phyloP scores from a whole-genome alignment of 2,888 invertebrate genomes.

The Neria commutata region DNA sequence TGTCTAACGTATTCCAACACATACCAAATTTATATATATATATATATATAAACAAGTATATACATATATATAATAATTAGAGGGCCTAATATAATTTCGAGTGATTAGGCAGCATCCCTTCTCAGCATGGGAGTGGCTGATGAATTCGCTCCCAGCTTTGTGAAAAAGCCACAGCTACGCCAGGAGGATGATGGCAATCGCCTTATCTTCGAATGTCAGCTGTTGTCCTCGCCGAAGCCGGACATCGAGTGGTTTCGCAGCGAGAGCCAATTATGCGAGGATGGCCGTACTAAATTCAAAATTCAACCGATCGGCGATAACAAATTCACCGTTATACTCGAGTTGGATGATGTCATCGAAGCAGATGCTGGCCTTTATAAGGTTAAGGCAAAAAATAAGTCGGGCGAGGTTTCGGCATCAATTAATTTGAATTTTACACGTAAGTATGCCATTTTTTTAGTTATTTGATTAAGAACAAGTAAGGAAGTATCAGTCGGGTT shows the following conservation, averaged over 20 bases:
- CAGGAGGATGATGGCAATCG: constrained; percentile 97
- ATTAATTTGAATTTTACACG: constrained; percentile 98
- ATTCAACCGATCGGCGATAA: constrained; percentile 83
- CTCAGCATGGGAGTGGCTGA: constrained; percentile 66
- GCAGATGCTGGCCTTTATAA: constrained; percentile 95
- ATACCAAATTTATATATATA: constrained; percentile 5
- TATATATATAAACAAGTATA: constrained; percentile 10
- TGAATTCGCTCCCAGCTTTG: constrained; percentile 98
- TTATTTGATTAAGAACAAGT: background rate
- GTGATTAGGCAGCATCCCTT: too few species aligned
- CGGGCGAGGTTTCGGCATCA: constrained; percentile 96
- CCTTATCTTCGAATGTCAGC: constrained; percentile 92
- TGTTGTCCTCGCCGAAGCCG: constrained; percentile 85
- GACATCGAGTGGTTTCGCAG: constrained; percentile 92
- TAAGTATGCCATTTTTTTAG: constrained; percentile 67
- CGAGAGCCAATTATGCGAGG: constrained; percentile 82
- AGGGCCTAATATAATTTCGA: background rate
- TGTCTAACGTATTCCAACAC: too few species aligned
- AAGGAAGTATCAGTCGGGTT: too few species aligned
- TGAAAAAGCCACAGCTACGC: constrained; percentile 94
- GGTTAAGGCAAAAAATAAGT: constrained; percentile 95
- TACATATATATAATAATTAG: background rate
- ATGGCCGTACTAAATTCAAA: constrained; percentile 85
- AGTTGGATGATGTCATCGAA: constrained; percentile 95
- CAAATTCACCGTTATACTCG: constrained; percentile 89